Evolutionary conservation across 2,888 invertebrate species (phyloP).

Genomic region (Mesoligia furuncula): DNA sequence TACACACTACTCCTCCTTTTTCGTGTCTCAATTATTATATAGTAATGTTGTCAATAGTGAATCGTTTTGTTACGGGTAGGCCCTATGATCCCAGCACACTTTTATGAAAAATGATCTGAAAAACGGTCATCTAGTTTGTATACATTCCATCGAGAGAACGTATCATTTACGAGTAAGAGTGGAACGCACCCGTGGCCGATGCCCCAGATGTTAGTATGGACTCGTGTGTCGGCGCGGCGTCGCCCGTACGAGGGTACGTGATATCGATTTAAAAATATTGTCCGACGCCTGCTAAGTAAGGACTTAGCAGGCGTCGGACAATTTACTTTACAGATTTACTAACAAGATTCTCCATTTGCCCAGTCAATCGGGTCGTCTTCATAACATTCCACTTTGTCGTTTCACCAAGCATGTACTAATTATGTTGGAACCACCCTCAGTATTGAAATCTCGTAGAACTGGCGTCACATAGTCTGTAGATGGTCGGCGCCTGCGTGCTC

Average conservation of each 20-base stretch:
- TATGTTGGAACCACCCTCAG: neutral
- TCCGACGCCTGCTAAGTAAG: neutral
- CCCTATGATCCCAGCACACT: neutral
- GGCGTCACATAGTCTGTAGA: neutral
- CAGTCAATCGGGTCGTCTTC: constrained; percentile 1
- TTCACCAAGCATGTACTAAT: neutral
- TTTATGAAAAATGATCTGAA: neutral
- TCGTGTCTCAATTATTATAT: neutral
- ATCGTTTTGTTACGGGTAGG: neutral
- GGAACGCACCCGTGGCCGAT: neutral
- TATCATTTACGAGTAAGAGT: neutral
- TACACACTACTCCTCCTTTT: too few relatives aligned
- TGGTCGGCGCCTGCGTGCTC: neutral
- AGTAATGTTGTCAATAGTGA: neutral
- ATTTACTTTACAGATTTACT: neutral
- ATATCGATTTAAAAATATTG: neutral
- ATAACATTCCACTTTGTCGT: constrained; percentile 7
- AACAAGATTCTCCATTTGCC: neutral
- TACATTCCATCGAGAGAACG: neutral
- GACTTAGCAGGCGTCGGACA: too few relatives aligned
- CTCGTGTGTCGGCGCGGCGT: neutral
- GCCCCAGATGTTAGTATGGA: neutral
- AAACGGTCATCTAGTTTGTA: too few relatives aligned
- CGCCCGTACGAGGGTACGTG: neutral
- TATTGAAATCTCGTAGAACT: neutral